These are phyloP conservation scores for Pogona vitticeps DNA, from an alignment of 2,113 vertebrate species.

Conservation along the genomic window DNA sequence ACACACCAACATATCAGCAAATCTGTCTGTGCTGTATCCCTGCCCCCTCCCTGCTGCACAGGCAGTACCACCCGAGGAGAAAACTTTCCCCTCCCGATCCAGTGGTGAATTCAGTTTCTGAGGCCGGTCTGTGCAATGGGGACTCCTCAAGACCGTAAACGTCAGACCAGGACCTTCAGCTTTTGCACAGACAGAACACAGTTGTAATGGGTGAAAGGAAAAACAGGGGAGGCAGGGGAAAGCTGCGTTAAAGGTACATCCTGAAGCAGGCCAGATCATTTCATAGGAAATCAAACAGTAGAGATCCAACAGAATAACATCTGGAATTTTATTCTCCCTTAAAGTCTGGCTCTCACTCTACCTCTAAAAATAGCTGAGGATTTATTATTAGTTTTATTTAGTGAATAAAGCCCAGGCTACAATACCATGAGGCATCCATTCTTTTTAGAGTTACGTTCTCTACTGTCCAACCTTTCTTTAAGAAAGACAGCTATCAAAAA, in stretches of 20 bases:
- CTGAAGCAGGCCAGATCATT: neutral
- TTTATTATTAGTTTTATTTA: too few species aligned
- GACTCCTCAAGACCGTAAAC: too few species aligned
- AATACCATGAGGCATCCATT: neutral
- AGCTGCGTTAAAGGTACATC: neutral
- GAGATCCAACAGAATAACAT: neutral
- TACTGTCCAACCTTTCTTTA: neutral
- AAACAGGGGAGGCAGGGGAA: neutral
- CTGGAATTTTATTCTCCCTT: neutral
- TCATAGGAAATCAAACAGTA: neutral
- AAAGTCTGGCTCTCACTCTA: neutral
- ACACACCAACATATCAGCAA: slow-evolving; percentile 39
- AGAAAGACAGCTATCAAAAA: neutral
- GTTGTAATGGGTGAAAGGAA: neutral
- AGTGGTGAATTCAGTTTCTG: too few species aligned
- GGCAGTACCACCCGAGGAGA: too few species aligned
- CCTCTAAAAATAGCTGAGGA: neutral
- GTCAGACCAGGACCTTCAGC: neutral
- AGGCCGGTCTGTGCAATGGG: too few species aligned
- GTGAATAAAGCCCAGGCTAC: neutral
- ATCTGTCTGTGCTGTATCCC: slow-evolving; percentile 5
- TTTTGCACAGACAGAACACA: neutral
- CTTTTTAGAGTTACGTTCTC: neutral
- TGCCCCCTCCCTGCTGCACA: too few species aligned
- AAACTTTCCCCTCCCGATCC: too few species aligned